A percentile compares a stretch with the other conserved stretches of the same genome.
These are phyloP conservation scores for Gambusia affinis DNA, from an alignment of 2,113 vertebrate genomes.

Conservation along the genomic window DNA sequence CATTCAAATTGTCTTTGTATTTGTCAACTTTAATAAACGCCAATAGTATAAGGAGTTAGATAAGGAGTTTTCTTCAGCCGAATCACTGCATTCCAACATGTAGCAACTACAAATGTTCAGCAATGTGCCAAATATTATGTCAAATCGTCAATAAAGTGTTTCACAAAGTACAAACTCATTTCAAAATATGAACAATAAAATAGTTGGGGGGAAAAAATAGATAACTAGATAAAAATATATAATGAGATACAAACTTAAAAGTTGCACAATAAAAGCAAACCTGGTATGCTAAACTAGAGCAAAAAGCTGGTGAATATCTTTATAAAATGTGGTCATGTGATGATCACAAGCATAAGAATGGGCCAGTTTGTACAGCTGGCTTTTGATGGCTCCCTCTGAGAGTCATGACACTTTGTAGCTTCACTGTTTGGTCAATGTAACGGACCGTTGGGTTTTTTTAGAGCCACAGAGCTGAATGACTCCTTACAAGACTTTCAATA, in stretches of 20 bases:
- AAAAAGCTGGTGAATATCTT: neutral
- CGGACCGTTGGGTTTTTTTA: conserved; percentile 1
- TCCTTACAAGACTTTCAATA: conserved; percentile 18
- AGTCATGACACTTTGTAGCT: conserved; percentile 19
- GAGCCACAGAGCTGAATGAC: neutral
- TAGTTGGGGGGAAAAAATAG: neutral
- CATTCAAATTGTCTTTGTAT: neutral
- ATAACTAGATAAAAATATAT: neutral
- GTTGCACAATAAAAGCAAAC: neutral
- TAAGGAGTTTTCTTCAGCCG: neutral
- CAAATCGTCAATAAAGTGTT: neutral
- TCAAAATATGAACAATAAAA: neutral
- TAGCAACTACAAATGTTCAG: neutral
- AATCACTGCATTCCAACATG: neutral
- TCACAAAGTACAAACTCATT: neutral
- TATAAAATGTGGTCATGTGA: neutral
- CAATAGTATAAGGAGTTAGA: neutral
- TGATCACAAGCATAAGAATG: neutral
- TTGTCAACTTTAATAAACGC: neutral
- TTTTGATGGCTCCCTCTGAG: conserved; percentile 13
- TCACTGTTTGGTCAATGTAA: conserved; percentile 26
- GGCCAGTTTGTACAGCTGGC: conserved; percentile 22
- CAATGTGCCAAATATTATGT: neutral
- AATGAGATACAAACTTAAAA: neutral
- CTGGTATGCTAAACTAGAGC: neutral